Base-by-base conservation (phyloP, 2,113 vertebrate species). In the Callorhinus ursinus region DNA sequence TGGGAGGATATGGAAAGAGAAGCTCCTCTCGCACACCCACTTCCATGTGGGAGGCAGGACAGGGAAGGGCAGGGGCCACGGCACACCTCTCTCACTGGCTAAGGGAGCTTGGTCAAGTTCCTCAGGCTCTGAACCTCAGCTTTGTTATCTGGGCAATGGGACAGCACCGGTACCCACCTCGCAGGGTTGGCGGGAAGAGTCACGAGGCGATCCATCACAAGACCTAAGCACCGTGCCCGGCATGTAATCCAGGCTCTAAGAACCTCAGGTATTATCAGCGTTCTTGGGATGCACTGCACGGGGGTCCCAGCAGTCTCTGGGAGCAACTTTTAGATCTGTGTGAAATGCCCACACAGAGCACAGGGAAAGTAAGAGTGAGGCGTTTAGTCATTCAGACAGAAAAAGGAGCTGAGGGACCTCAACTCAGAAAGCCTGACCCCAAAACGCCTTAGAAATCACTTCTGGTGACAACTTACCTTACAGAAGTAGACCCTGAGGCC, bases 131-230 rank as follows among this genome's bases (percentile, higher is more conserved):
- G 46, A 21, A 63, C 19, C 74, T 81, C 0, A 0, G 28, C 7
- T 26, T 33, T 67, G 13, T 2, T 16, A 9, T 57, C 31, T 15
- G 49, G 26, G 2, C 10, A 0, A 11, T 4, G 80, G 80, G 11
- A 6, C 26, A 42, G 28, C 7, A 9, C 31, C 1, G 1, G 53
- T 18, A 16, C 36, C 71, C 42, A 28, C 46, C 26, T 14, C 0
- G 7, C 5, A 49, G 59, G 51, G 53, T 1, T 46, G 21, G 21
- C 1, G 8, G n/a, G 39, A 53, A 31, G 46, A 3, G 39, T 21
- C 46, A 3, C 0, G 0, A 31, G 36, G 74, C 6, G 42, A 24
- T 3, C 10, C 9, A 5, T 39, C 2, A 2, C 53, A 69, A 57
- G 53, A 11, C 15, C 87, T 19, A 2, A 90, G 63, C n/a, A 26